Evolutionary conservation across 2,888 invertebrate species (phyloP), one percentile per base, ranked within the genome.

Genomic region (Lamellibrachia satsuma): DNA sequence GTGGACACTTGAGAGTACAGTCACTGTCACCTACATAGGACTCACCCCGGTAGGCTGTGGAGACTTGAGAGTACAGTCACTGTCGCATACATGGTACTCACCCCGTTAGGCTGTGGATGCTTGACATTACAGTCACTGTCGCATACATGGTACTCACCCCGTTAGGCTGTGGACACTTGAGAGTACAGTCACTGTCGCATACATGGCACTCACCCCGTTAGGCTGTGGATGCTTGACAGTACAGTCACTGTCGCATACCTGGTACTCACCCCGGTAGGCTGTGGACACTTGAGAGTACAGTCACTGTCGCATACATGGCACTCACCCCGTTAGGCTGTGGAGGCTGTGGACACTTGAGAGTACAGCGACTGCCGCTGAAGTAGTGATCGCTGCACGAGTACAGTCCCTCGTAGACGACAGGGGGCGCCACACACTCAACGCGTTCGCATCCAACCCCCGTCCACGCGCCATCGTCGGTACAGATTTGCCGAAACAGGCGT

Each of bases 401-500:
- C 15, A 95, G 94, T 3, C 95, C 95, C 8, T 93, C 94, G 92
- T 95, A 95, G 8, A 95, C 93, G 0, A 93, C 92, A 11, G 95
- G 94, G 7, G 95, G 93, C 2, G 94, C 75, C 7, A 94, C 94
- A 93, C 96, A 96, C 55, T 93, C 93, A 75, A 95, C 94, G 27
- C 93, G 93, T 57, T 94, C 94, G 94, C 96, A 96, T 4, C 92
- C 91, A 8, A 94, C 94, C 1, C 95, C 95, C 7, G 92, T 75
- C 96, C 96, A 96, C 9, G 93, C 52, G 1, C 96, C 95, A n/a
- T 94, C 94, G 15, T 94, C 94, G 22, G 93, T 94, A 93, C 96
- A 96, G 3, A 93, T 93, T 55, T 95, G 51, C 15, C 94, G 94
- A 7, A 94, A 93, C 52, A 93, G 93, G 90, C 94, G 93, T 90